Evolutionary conservation across 1,140 invertebrate genomes (phyloP), one percentile per base, ranked within the genome.

Genomic region (Papilio polytes): DNA sequence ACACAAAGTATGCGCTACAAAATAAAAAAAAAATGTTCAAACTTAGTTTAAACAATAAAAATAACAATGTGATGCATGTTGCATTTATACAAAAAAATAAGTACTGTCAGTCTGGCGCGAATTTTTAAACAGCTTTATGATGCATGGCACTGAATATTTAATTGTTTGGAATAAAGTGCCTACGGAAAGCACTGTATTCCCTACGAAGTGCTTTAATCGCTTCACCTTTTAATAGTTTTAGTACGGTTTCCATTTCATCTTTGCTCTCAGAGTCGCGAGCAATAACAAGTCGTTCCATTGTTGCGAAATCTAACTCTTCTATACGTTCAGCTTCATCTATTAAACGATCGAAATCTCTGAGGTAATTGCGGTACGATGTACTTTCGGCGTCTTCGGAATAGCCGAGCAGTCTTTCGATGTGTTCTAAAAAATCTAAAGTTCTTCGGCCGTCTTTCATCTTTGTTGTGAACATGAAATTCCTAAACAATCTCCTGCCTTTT

Each of bases 381-480:
- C 87, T 89, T 79, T 90, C 91, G n/a, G 85, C 81, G 51, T 90
- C 86, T 41, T 88, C 88, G 36, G 87, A 87, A 80, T 90, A 87
- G 84, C 83, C 86, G 31, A 91, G 84, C 44, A 92, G 84, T 86
- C 84, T 90, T 59, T 95, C 95, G 15, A 87, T 88, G 77, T 93
- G 88, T 80, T 95, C 95, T 91, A 91, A 94, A 81, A 95, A 90
- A 83, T 91, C 88, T 44, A 95, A 84, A 36, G 87, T 86, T 81
- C 83, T 85, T 22, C 89, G 88, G 22, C 94, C 95, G 78, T 90
- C 84, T 82, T 83, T 91, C 86, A 95, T 86, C 76, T 94, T 94
- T 22, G 90, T 88, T 4, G 93, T 91, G 73, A 87, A 90, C 93
- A 95, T 94, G 80, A 93, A 95, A 82, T 92, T 93, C 81, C 93